phyloP scores from a whole-genome alignment of 2,113 vertebrate genomes.

The Xyrauchen texanus region DNA sequence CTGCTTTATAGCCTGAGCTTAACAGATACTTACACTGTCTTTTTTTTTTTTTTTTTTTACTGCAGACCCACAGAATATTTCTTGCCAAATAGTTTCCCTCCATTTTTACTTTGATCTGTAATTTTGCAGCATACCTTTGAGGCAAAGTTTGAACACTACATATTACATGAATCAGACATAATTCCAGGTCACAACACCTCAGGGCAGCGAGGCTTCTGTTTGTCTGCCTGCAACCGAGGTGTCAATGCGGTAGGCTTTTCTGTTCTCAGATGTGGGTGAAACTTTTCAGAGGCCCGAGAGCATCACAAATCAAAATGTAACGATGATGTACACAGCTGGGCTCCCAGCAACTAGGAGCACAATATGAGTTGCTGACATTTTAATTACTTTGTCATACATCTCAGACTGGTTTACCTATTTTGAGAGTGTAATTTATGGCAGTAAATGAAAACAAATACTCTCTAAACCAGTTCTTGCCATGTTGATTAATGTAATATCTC shows the following conservation, averaged over 20 bases:
- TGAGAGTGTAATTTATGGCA: slow-evolving; percentile 54
- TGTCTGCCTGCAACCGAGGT: slow-evolving; percentile 23
- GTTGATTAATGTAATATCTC: slow-evolving; percentile 57
- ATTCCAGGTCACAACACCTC: slow-evolving; percentile 28
- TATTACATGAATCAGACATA: slow-evolving; percentile 22
- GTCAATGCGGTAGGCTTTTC: slow-evolving; percentile 19
- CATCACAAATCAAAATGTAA: slow-evolving; percentile 58
- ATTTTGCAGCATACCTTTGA: slow-evolving; percentile 11
- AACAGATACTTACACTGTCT: slow-evolving; percentile 15
- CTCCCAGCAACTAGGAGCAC: slow-evolving; percentile 42
- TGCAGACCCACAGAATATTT: slow-evolving; percentile 5
- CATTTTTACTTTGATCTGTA: slow-evolving; percentile 41
- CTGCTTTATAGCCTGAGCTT: slow-evolving; percentile 16
- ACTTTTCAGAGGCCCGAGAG: slow-evolving; percentile 38
- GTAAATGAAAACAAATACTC: slow-evolving; percentile 62
- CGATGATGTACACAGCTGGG: slow-evolving; percentile 44
- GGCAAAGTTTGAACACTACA: not conserved
- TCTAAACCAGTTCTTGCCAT: slow-evolving; percentile 48
- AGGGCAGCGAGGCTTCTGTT: slow-evolving; percentile 27
- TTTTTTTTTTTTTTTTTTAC: not conserved
- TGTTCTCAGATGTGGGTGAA: slow-evolving; percentile 23
- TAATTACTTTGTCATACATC: slow-evolving; percentile 60
- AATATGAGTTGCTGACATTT: slow-evolving; percentile 58
- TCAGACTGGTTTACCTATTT: slow-evolving; percentile 48
- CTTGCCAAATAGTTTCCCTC: slow-evolving; percentile 5